These are phyloP conservation scores for Mustela lutreola DNA, from an alignment of 2,113 vertebrate genomes.

Conservation along the genomic window DNA sequence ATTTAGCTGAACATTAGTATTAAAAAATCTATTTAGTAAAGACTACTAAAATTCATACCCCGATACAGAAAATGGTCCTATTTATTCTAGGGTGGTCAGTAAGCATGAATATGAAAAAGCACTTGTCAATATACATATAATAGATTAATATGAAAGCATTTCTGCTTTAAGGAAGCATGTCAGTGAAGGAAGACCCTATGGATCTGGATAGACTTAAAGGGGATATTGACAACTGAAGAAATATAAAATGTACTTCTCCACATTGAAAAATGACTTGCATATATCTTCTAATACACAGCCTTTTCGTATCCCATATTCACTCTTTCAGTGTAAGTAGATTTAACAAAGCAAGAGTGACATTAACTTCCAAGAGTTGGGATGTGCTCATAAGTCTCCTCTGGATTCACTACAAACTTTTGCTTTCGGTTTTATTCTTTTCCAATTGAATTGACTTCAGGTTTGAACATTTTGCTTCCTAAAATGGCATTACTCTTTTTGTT, in stretches of 20 bases:
- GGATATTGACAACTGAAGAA: neutral
- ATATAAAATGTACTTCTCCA: neutral
- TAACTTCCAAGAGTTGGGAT: neutral
- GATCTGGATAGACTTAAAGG: neutral
- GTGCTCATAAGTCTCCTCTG: neutral
- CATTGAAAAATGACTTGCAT: neutral
- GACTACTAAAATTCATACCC: constrained; percentile 21
- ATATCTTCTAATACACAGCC: neutral
- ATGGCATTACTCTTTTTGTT: neutral
- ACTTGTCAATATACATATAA: neutral
- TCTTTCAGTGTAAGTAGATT: neutral
- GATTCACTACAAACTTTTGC: neutral
- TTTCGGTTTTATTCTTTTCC: neutral
- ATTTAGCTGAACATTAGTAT: constrained; percentile 1
- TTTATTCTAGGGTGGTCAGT: neutral
- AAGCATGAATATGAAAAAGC: neutral
- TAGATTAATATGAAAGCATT: neutral
- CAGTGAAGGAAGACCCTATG: neutral
- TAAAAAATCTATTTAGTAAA: constrained; percentile 52
- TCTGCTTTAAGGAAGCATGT: neutral
- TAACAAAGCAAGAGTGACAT: neutral
- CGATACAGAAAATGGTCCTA: neutral
- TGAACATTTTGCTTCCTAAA: constrained; percentile 16
- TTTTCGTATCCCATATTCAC: neutral
- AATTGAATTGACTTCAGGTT: neutral